Evolutionary conservation across 1,140 invertebrate genomes (phyloP).

Genomic region (Chionoecetes opilio): DNA sequence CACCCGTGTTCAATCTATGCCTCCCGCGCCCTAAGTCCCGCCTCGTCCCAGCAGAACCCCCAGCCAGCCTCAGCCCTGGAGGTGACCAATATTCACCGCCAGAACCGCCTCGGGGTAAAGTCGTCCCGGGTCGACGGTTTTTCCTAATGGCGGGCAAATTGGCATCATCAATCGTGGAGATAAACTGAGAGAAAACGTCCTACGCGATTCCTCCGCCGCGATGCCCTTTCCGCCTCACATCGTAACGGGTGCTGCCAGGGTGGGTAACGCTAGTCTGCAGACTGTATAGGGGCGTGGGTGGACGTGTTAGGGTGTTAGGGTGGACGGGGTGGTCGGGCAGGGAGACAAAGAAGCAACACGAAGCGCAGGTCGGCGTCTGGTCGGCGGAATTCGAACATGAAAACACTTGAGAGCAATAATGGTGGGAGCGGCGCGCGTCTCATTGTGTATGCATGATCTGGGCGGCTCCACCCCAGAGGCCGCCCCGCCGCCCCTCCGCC

Average conservation of each 20-base stretch:
- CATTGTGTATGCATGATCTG: slow-evolving; percentile 79
- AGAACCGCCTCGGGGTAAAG: slow-evolving; percentile 60
- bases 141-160: slow-evolving; percentile 77
- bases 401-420: slow-evolving; percentile 79
- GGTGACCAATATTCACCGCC: slow-evolving; percentile 70
- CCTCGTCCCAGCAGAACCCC: background rate
- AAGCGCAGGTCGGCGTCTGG: slow-evolving; percentile 72
- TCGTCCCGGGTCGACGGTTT: slow-evolving; percentile 77
- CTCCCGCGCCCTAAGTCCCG: background rate
- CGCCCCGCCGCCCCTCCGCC: slow-evolving; percentile 3
- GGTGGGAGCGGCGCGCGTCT: slow-evolving; percentile 73
- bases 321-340: background rate
- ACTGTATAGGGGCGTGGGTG: background rate
- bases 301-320: background rate
- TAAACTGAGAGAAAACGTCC: slow-evolving; percentile 71
- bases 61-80: background rate
- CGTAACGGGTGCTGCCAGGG: background rate
- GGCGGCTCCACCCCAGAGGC: slow-evolving; percentile 75
- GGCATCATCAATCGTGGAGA: slow-evolving; percentile 77
- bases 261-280: background rate
- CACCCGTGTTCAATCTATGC: background rate
- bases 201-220: slow-evolving; percentile 22
- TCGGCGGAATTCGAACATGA: slow-evolving; percentile 76
- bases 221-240: background rate
- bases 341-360: slow-evolving; percentile 60